These are phyloP conservation scores for Macropodus opercularis DNA, from an alignment of 2,797 vertebrate species.

Conservation along the genomic window DNA sequence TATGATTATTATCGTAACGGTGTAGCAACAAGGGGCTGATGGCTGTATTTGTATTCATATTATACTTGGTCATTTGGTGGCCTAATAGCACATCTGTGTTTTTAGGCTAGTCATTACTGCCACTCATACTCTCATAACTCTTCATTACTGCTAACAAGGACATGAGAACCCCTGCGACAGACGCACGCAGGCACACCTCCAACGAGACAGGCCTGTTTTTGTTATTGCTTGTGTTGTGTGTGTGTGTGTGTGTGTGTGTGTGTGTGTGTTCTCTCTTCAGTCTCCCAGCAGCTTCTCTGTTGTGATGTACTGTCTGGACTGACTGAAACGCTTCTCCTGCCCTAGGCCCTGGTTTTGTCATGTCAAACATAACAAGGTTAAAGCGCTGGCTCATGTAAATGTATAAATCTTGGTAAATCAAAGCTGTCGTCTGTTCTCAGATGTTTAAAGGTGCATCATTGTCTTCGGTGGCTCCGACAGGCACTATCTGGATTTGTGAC, in stretches of 20 bases:
- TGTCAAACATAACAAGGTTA: conserved; percentile 53
- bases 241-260: conserved; percentile 2
- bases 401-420: conserved; percentile 37
- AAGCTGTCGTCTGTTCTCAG: conserved; percentile 32
- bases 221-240: conserved; percentile 14
- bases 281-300: conserved; percentile 29
- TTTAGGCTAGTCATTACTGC: conserved; percentile 63
- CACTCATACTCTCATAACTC: conserved; percentile 50
- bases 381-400: conserved; percentile 25
- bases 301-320: conserved; percentile 39
- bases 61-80: conserved; percentile 46
- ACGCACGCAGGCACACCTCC: conserved; percentile 27
- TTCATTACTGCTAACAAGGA: conserved; percentile 66
- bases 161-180: conserved; percentile 37
- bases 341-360: conserved; percentile 32
- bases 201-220: conserved; percentile 26
- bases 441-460: conserved; percentile 36
- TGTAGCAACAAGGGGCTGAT: conserved; percentile 38
- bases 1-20: conserved; percentile 45
- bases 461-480: conserved; percentile 36
- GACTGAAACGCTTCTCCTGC: conserved; percentile 18
- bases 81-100: conserved; percentile 62
- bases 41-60: conserved; percentile 53
- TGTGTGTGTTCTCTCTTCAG: conserved; percentile 8
- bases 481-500: conserved; percentile 53